A percentile compares a stretch with the other conserved stretches of the same genome.
phyloP scores from a whole-genome alignment of 2,888 invertebrate genomes.

The Aphodius granarius region DNA sequence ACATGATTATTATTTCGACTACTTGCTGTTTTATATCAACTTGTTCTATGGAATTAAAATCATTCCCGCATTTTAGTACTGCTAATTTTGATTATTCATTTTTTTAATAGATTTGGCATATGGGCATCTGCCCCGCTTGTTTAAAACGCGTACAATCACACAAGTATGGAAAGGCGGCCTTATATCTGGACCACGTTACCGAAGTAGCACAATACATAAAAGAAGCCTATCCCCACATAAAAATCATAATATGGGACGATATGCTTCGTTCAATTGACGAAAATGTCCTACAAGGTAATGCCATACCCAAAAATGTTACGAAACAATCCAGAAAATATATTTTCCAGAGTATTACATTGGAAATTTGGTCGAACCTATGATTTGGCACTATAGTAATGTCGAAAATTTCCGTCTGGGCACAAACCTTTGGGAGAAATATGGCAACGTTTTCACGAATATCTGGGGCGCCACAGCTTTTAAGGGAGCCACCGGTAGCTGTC shows the following conservation, averaged over 20 bases:
- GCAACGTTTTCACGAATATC: constrained; percentile 66
- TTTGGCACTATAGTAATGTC: constrained; percentile 67
- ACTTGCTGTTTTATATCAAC: too few species aligned
- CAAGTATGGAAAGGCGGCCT: constrained; percentile 58
- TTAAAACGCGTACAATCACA: constrained; percentile 53
- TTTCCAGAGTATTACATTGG: constrained; percentile 63
- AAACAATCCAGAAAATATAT: background rate
- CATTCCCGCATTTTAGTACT: too few species aligned
- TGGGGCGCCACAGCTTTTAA: constrained; percentile 86
- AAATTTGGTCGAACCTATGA: constrained; percentile 66
- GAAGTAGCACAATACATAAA: constrained; percentile 63
- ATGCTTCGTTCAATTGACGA: constrained; percentile 70
- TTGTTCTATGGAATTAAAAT: too few species aligned
- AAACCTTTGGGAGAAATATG: constrained; percentile 67
- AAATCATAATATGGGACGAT: constrained; percentile 84
- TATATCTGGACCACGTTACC: constrained; percentile 70
- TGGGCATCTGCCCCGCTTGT: constrained; percentile 64
- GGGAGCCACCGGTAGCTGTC: constrained; percentile 79
- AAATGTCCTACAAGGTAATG: constrained; percentile 60
- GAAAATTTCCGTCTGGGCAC: constrained; percentile 59
- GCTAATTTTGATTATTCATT: too few species aligned
- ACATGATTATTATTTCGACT: too few species aligned
- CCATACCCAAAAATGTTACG: background rate
- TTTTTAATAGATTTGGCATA: constrained; percentile 68
- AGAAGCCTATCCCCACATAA: constrained; percentile 63